Evolutionary conservation across 2,797 vertebrate genomes (phyloP).

Genomic region (Hemibagrus guttatus): DNA sequence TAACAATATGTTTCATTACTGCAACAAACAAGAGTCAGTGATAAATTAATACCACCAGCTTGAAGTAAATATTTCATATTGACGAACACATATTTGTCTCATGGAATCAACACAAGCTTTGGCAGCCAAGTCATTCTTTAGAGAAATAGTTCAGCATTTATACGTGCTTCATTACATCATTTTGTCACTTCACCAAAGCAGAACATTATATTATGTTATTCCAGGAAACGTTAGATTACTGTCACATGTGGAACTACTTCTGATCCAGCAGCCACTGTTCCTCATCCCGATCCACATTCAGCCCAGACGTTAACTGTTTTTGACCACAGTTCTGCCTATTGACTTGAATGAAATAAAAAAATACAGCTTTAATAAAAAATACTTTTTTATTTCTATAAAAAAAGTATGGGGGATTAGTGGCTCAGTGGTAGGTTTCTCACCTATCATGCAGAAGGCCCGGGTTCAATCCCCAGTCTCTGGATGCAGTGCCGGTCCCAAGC

Average conservation of each 20-base stretch:
- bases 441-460: too few species aligned
- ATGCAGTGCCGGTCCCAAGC: too few species aligned
- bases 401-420: too few species aligned
- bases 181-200: background rate
- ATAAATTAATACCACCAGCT: slow-evolving; percentile 71
- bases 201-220: background rate
- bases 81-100: slow-evolving; percentile 63
- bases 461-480: too few species aligned
- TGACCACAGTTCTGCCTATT: background rate
- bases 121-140: slow-evolving; percentile 69
- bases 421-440: too few species aligned
- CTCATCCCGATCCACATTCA: background rate
- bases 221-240: background rate
- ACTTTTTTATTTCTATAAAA: too few species aligned
- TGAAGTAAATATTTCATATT: slow-evolving; percentile 66
- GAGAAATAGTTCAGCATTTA: slow-evolving; percentile 24
- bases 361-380: too few species aligned
- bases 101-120: slow-evolving; percentile 63
- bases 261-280: background rate
- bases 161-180: background rate
- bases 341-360: too few species aligned
- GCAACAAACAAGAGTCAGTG: slow-evolving; percentile 68
- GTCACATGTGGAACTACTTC: background rate
- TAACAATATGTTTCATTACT: slow-evolving; percentile 77
- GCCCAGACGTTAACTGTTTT: background rate